These are phyloP conservation scores for Trichoplusia ni DNA, from an alignment of 1,140 invertebrate genomes.

Conservation along the genomic window DNA sequence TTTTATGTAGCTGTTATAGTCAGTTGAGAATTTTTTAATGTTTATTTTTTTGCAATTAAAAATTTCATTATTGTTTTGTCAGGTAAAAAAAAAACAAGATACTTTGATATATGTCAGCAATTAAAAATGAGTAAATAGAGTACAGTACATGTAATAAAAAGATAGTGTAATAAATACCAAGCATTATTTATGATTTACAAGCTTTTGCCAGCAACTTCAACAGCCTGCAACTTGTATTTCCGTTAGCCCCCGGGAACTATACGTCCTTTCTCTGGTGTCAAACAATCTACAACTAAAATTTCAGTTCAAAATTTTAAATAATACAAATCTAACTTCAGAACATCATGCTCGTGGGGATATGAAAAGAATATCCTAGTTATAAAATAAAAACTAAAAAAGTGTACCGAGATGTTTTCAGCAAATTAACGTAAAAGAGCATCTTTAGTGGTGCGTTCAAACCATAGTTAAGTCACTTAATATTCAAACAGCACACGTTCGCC, in stretches of 20 bases:
- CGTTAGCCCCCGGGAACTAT: slow-evolving; percentile 1
- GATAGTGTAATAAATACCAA: no score
- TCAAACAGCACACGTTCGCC: slow-evolving; percentile 62
- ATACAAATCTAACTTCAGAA: slow-evolving; percentile 10
- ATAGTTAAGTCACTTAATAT: slow-evolving; percentile 70
- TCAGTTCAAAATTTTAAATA: slow-evolving; percentile 24
- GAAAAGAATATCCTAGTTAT: no score
- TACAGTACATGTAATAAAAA: no score
- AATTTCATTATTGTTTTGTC: no score
- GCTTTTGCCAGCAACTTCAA: slow-evolving; percentile 4
- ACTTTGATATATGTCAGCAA: no score
- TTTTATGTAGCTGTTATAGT: no score
- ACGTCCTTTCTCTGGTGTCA: slow-evolving; percentile 3
- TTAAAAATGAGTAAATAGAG: no score
- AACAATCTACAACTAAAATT: slow-evolving; percentile 24
- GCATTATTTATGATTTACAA: slow-evolving; percentile 6
- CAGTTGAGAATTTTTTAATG: no score
- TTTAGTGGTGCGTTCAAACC: slow-evolving; percentile 46
- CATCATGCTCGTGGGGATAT: no score
- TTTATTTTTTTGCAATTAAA: no score
- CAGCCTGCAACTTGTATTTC: background rate
- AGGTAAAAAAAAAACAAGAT: no score
- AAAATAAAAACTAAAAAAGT: slow-evolving; percentile 18
- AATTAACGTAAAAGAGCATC: slow-evolving; percentile 24
- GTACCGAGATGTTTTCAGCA: no score